Conservation (phyloP, 2,888 invertebrate species). For the Nycteola revayana region DNA sequence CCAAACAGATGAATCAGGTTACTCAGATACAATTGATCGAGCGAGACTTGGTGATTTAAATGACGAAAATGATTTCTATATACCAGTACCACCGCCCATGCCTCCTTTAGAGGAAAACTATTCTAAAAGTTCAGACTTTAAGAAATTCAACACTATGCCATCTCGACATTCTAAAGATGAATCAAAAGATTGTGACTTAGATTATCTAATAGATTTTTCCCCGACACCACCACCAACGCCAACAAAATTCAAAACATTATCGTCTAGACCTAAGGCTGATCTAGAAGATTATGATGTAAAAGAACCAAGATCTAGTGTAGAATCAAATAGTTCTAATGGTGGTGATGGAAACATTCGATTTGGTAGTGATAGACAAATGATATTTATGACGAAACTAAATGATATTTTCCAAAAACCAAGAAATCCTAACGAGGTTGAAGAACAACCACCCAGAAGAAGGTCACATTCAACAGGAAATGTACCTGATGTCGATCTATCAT, state of each 20-base stretch:
- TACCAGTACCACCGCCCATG: slow-evolving; percentile 58
- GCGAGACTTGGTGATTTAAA: slow-evolving; percentile 51
- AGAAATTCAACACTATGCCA: slow-evolving; percentile 39
- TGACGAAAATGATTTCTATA: slow-evolving; percentile 51
- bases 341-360: slow-evolving; percentile 55
- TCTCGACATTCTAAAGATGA: slow-evolving; percentile 28
- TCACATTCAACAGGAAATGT: slow-evolving; percentile 66
- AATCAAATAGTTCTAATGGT: slow-evolving; percentile 50
- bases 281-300: slow-evolving; percentile 29
- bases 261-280: slow-evolving; percentile 40
- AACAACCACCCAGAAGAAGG: slow-evolving; percentile 44
- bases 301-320: slow-evolving; percentile 49
- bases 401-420: slow-evolving; percentile 65
- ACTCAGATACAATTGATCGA: slow-evolving; percentile 70
- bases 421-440: slow-evolving; percentile 45
- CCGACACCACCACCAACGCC: too few species aligned
- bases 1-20: slow-evolving; percentile 72
- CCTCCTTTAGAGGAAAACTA: slow-evolving; percentile 56
- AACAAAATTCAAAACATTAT: slow-evolving; percentile 41
- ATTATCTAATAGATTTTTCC: too few species aligned
- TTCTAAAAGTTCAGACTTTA: slow-evolving; percentile 44
- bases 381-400: slow-evolving; percentile 70
- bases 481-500: slow-evolving; percentile 42
- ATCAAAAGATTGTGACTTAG: too few species aligned
- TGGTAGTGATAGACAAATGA: slow-evolving; percentile 58